Percentiles rank a stretch among this genome's conserved stretches.
Conservation (phyloP, 2,113 vertebrate species). For the Xyliphius kryptos region DNA sequence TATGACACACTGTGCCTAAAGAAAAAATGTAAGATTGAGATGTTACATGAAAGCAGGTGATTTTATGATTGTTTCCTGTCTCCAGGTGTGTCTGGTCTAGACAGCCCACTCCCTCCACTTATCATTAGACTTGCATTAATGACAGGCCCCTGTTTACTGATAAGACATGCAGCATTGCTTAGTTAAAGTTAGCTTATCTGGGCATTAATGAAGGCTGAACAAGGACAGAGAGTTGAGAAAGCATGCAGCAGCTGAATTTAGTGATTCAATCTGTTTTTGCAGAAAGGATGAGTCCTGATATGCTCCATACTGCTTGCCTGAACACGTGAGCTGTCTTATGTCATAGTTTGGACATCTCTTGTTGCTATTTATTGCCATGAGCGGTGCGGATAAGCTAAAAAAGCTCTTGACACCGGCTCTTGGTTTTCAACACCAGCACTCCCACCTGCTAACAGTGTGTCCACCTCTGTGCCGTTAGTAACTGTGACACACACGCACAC, state of each 20-base stretch:
- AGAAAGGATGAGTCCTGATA: constrained; percentile 10
- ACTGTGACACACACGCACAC: constrained; percentile 7
- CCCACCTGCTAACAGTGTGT: constrained; percentile 74
- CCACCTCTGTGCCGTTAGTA: constrained; percentile 50
- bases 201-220: constrained; percentile 52
- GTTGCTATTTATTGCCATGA: constrained; percentile 91
- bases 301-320: constrained; percentile 41
- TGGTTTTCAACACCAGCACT: constrained; percentile 86
- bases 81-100: too few species aligned
- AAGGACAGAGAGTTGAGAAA: constrained; percentile 56
- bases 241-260: constrained; percentile 47
- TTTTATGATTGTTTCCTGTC: too few species aligned
- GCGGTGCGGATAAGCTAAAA: constrained; percentile 82
- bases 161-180: constrained; percentile 60
- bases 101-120: too few species aligned
- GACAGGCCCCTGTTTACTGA: constrained; percentile 52
- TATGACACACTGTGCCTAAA: too few species aligned
- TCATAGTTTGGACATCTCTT: constrained; percentile 68
- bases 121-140: constrained; percentile 47
- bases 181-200: constrained; percentile 53
- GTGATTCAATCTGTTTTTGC: constrained; percentile 4
- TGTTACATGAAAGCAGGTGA: too few species aligned
- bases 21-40: too few species aligned
- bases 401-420: constrained; percentile 82
- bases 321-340: constrained; percentile 68